These are phyloP conservation scores for Apotomis capreana DNA, from an alignment of 2,888 invertebrate genomes.

Conservation along the genomic window DNA sequence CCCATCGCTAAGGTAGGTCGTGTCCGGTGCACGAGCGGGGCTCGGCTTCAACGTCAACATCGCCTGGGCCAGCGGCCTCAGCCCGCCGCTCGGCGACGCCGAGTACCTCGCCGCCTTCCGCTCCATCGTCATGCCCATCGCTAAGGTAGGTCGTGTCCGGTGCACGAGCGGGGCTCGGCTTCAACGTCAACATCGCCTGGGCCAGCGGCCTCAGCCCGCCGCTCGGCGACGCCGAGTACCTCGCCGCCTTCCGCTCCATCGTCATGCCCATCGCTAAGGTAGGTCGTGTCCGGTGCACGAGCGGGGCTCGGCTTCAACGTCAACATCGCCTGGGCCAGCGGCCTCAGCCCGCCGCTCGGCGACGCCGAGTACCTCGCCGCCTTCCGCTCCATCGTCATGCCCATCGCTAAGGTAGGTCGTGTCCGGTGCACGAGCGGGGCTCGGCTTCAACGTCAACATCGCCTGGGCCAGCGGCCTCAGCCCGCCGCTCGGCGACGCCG, in stretches of 20 bases:
- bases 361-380: constrained; percentile 99
- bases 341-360: constrained; percentile 94
- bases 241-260: constrained; percentile 88
- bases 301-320: too few species aligned
- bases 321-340: constrained; percentile 91
- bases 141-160: too few species aligned
- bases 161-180: too few species aligned
- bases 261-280: not conserved
- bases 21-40: too few species aligned
- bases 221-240: constrained; percentile 97
- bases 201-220: constrained; percentile 94
- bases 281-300: too few species aligned
- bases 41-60: too few species aligned
- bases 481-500: constrained; percentile 97
- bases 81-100: constrained; percentile 97
- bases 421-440: too few species aligned
- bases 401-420: too few species aligned
- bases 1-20: too few species aligned
- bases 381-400: constrained; percentile 59
- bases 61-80: constrained; percentile 94
- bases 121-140: not conserved
- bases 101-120: constrained; percentile 96
- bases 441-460: constrained; percentile 97
- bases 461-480: constrained; percentile 96
- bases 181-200: constrained; percentile 84